A percentile compares a stretch with the other conserved stretches of the same genome.
These are phyloP conservation scores for Cyclopterus lumpus DNA, from an alignment of 2,797 vertebrate species.

Conservation along the genomic window DNA sequence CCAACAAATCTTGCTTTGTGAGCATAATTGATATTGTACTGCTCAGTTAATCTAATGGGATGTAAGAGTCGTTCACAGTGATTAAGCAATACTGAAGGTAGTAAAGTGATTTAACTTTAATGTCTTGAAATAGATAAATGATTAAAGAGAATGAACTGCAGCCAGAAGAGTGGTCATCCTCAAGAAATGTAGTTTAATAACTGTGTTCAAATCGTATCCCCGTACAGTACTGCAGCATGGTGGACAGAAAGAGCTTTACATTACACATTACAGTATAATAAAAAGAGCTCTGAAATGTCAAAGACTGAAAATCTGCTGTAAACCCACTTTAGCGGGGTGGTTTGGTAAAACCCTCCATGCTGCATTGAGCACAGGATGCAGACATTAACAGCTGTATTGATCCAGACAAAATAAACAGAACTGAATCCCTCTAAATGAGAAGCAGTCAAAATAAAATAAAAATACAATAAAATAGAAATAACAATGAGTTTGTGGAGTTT, in stretches of 20 bases:
- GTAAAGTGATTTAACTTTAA: conserved; percentile 45
- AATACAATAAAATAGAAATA: not conserved
- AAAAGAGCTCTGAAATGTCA: conserved; percentile 7
- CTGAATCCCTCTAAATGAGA: conserved; percentile 22
- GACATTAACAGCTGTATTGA: conserved; percentile 17
- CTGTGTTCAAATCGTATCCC: conserved; percentile 31
- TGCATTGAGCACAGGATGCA: conserved; percentile 8
- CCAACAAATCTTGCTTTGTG: conserved; percentile 33
- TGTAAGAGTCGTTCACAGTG: conserved; percentile 24
- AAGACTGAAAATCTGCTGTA: conserved; percentile 13
- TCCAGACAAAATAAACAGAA: conserved; percentile 10
- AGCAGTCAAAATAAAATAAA: conserved; percentile 9
- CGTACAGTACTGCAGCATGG: conserved; percentile 2
- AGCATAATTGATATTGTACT: conserved; percentile 52
- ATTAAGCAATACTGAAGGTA: conserved; percentile 46
- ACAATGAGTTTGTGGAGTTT: conserved; percentile 7
- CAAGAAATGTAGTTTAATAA: conserved; percentile 24
- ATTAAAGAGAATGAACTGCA: conserved; percentile 41
- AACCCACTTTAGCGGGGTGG: not conserved
- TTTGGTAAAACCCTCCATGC: not conserved
- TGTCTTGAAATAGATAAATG: conserved; percentile 51
- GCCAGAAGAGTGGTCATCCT: conserved; percentile 18
- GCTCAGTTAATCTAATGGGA: conserved; percentile 56
- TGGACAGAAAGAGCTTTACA: conserved; percentile 26
- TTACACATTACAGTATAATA: not conserved